Evolutionary conservation across 2,888 invertebrate species (phyloP).

Genomic region (Chrysopilus asiliformis): DNA sequence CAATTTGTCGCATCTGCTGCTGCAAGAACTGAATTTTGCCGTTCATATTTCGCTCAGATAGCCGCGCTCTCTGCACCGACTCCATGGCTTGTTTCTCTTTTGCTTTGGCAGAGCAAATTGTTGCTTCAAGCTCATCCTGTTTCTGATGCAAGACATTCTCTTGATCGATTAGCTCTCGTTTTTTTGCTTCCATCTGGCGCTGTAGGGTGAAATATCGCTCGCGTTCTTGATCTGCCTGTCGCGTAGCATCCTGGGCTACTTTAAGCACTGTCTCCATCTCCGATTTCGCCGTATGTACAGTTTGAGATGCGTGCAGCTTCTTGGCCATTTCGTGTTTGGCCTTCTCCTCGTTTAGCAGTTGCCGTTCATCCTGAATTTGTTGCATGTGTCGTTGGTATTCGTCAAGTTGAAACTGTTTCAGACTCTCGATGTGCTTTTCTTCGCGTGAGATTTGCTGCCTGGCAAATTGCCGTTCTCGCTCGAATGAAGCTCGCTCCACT

Average conservation of each 20-base stretch:
- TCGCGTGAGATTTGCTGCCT: conserved; percentile 30
- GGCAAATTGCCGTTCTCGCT: conserved; percentile 28
- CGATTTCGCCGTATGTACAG: conserved; percentile 21
- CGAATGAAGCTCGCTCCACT: conserved; percentile 29
- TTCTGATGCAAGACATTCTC: conserved; percentile 25
- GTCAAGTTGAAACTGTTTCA: conserved; percentile 27
- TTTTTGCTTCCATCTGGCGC: conserved; percentile 29
- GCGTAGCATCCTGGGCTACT: conserved; percentile 32
- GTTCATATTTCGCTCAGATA: conserved; percentile 26
- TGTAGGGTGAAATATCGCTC: conserved; percentile 29
- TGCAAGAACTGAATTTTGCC: conserved; percentile 27
- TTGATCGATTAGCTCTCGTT: conserved; percentile 27
- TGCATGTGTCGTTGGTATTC: conserved; percentile 25
- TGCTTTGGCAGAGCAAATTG: conserved; percentile 23
- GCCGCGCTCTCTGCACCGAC: conserved; percentile 22
- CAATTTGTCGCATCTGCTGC: conserved; percentile 25
- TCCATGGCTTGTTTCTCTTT: conserved; percentile 25
- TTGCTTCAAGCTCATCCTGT: conserved; percentile 29
- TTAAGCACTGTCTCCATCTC: conserved; percentile 31
- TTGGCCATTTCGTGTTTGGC: conserved; percentile 27
- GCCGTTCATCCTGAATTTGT: conserved; percentile 29
- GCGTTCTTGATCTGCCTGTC: conserved; percentile 30
- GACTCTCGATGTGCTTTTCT: conserved; percentile 29
- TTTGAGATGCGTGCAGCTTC: conserved; percentile 19
- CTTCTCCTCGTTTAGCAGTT: conserved; percentile 24